Percentiles rank a stretch among this genome's conserved stretches.
Evolutionary conservation across 2,113 vertebrate species (phyloP).

Genomic region (Notiomystis cincta): DNA sequence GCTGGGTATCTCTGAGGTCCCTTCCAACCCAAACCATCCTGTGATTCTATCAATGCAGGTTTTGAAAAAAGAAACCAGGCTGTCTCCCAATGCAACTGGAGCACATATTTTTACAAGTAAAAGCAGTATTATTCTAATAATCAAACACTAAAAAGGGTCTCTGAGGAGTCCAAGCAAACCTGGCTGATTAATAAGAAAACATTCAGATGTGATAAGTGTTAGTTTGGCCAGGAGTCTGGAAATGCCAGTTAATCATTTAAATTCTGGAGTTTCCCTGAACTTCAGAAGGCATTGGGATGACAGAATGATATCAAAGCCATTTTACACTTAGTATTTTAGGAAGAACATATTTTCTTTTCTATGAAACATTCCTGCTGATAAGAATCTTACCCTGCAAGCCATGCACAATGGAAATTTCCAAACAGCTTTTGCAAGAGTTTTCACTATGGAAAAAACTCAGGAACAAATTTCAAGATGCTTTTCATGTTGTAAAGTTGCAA

Average conservation of each 20-base stretch:
- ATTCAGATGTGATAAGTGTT: background rate
- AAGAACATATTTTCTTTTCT: background rate
- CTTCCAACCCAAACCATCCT: background rate
- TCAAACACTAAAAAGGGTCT: background rate
- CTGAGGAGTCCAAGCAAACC: background rate
- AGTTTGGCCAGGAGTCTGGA: background rate
- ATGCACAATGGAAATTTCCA: background rate
- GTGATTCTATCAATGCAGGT: background rate
- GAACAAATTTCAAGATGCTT: background rate
- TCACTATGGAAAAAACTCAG: background rate
- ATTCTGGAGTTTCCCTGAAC: background rate
- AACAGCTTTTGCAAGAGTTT: background rate
- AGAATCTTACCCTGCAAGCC: background rate
- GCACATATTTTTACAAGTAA: background rate
- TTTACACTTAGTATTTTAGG: background rate
- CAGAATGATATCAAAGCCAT: background rate
- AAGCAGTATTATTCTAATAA: background rate
- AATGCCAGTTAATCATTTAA: background rate
- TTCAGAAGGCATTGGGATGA: background rate
- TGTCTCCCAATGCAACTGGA: background rate
- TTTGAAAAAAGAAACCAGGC: background rate
- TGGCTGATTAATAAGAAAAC: background rate
- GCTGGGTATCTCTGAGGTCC: no score
- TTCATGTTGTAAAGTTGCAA: background rate
- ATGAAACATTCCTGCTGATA: background rate